Evolutionary conservation across 2,888 invertebrate genomes (phyloP).

Genomic region (Parnassius glacialis): DNA sequence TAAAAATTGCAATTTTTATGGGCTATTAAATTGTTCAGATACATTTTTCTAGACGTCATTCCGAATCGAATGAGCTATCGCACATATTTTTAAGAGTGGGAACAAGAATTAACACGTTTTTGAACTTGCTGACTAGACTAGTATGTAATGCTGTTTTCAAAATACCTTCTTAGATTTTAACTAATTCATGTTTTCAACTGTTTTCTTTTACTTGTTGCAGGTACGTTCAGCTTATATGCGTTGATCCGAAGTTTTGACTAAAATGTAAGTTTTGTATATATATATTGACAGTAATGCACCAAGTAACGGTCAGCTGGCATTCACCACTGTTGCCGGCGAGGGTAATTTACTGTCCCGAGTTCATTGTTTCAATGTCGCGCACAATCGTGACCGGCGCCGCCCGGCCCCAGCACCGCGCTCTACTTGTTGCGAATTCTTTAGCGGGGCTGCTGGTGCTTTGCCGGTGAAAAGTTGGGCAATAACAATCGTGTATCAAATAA

Average conservation of each 20-base stretch:
- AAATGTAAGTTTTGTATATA: conserved; percentile 3
- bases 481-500: too few relatives aligned
- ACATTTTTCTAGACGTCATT: too few relatives aligned
- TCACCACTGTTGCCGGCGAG: conserved; percentile 4
- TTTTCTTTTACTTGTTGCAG: conserved; percentile 22
- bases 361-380: conserved; percentile 41
- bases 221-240: conserved; percentile 8
- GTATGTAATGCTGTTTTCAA: too few relatives aligned
- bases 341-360: conserved; percentile 16
- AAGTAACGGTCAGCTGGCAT: conserved; percentile 8
- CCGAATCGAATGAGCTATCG: too few relatives aligned
- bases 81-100: too few relatives aligned
- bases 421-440: conserved; percentile 40
- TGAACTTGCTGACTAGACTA: too few relatives aligned
- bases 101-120: too few relatives aligned
- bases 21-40: too few relatives aligned
- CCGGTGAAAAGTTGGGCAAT: neutral
- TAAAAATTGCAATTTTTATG: too few relatives aligned
- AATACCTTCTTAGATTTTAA: too few relatives aligned
- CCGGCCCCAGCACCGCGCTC: conserved; percentile 33
- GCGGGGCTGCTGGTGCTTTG: neutral
- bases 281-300: neutral
- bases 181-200: neutral
- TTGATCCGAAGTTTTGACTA: neutral
- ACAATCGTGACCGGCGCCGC: conserved; percentile 47